Base-by-base conservation (phyloP, 2,797 vertebrate species). In the Sparidentex hasta region DNA sequence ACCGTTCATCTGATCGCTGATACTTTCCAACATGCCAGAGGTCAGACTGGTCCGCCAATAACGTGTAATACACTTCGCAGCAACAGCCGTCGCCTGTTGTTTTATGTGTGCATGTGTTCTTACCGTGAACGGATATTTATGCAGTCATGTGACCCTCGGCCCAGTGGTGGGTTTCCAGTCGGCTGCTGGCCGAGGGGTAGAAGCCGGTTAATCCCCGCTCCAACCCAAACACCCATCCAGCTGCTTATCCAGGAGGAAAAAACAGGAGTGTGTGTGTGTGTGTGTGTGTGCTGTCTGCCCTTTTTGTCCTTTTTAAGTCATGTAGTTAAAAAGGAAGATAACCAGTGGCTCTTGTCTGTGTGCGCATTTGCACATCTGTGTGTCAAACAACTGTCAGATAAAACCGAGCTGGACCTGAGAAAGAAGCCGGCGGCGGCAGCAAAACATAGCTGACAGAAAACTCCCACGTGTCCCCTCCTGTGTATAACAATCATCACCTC, bases 231-330 rank as follows among this genome's bases (percentile, higher is more conserved):
- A 78, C 8, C 8, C 76, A 52, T 64, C 12, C 80, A 79, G 77
- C 84, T 83, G 61, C 66, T 84, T 78, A 80, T 82, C 81, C 58
- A 59, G 41, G 8, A 73, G 64, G 61, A 77, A 59, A 59, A 65
- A 74, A 47, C 12, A 38, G 55, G 64, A 58, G 21, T 65, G 46
- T 59, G 25, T 55, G 44, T 62, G 58, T 62, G 52, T 33, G 46
- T 62, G 66, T 43, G 52, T 70, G 47, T 52, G 38, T 47, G 27
- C 29, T 64, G 33, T 64, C 21, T 65, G 29, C 21, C 43, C 14
- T 48, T 57, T 69, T 74, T 55, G n/a, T 63, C 5, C 9, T 46
- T 58, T 33, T 59, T 1, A 11, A 25, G 11, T 71, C 64, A 47
- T 56, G 11, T 14, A 65, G 14, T 56, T 61, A 4, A n/a, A 65